Percentiles rank a stretch among this genome's conserved stretches.
These are phyloP conservation scores for Nasonia giraulti DNA, from an alignment of 1,140 invertebrate genomes.

Conservation along the genomic window DNA sequence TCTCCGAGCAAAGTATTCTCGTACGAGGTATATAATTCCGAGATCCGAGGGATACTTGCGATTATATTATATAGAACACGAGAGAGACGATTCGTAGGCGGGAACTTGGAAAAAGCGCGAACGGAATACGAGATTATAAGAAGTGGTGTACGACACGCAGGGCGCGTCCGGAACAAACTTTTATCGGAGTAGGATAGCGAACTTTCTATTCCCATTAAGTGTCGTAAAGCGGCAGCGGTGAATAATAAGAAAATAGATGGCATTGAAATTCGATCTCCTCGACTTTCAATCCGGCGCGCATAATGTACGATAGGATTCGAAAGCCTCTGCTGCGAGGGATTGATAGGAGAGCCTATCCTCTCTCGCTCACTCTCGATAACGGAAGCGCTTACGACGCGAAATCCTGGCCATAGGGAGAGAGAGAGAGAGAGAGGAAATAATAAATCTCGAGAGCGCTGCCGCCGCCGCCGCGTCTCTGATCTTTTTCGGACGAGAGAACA, in stretches of 20 bases:
- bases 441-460: conserved; percentile 37
- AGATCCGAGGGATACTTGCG: not conserved
- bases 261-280: not conserved
- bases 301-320: conserved; percentile 21
- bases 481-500: conserved; percentile 20
- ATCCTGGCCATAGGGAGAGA: conserved; percentile 23
- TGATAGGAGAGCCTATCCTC: not conserved
- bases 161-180: too few relatives aligned
- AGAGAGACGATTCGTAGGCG: not conserved
- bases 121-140: too few relatives aligned
- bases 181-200: too few relatives aligned
- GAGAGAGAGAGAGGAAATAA: too few relatives aligned
- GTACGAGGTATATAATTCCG: too few relatives aligned
- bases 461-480: not conserved
- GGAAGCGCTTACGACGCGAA: conserved; percentile 38
- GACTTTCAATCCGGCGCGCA: conserved; percentile 1
- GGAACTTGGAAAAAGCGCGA: not conserved
- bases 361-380: conserved; percentile 12
- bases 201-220: too few relatives aligned
- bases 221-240: too few relatives aligned
- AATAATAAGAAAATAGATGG: not conserved
- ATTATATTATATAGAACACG: not conserved
- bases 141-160: not conserved
- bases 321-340: not conserved
- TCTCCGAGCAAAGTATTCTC: too few relatives aligned